These are phyloP conservation scores for Halyomorpha halys DNA, from an alignment of 1,140 invertebrate species.

Conservation along the genomic window DNA sequence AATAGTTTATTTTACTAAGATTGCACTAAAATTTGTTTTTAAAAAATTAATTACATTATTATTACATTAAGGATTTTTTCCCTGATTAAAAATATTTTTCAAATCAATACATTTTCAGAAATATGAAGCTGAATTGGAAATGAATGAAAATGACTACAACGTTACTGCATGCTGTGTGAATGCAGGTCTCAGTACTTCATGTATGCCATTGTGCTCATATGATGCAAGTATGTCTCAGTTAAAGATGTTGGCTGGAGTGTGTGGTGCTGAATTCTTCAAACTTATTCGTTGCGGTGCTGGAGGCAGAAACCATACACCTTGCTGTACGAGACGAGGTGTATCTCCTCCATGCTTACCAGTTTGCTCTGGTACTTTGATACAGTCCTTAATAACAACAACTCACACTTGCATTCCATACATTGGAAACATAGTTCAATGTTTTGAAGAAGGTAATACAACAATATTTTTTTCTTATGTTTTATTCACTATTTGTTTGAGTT, in stretches of 20 bases:
- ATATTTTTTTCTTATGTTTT: no score
- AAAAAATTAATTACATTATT: no score
- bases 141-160: conserved; percentile 49
- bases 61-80: no score
- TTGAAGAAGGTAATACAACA: conserved; percentile 59
- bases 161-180: conserved; percentile 63
- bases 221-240: conserved; percentile 68
- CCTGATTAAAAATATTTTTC: no score
- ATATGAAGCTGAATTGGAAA: conserved; percentile 45
- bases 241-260: conserved; percentile 50
- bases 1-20: no score
- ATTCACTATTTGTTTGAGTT: no score
- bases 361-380: conserved; percentile 55
- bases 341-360: conserved; percentile 55
- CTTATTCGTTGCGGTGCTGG: conserved; percentile 40
- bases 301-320: conserved; percentile 53
- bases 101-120: conserved; percentile 34
- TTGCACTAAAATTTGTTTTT: no score
- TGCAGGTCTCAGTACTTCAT: conserved; percentile 55
- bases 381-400: conserved; percentile 41
- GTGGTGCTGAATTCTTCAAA: conserved; percentile 54
- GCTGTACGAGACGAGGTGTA: conserved; percentile 62
- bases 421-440: conserved; percentile 73
- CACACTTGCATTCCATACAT: conserved; percentile 62
- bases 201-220: conserved; percentile 70